Percentiles rank a stretch among this genome's conserved stretches.
phyloP scores from a whole-genome alignment of 2,113 vertebrate species.

The Natator depressus region DNA sequence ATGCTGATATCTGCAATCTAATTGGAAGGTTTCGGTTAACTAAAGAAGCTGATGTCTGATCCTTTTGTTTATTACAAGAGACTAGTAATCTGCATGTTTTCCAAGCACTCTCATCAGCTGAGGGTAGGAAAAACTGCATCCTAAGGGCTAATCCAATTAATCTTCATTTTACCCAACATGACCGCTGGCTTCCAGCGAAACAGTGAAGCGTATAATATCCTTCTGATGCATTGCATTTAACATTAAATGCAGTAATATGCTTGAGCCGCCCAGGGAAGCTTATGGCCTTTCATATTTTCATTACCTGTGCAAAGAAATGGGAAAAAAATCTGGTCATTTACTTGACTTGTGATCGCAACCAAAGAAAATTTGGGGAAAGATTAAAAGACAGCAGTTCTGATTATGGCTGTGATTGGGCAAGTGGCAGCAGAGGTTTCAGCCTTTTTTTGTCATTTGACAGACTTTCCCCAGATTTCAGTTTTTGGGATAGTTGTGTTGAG shows the following conservation, averaged over 20 bases:
- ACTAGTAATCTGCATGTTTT: background rate
- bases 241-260: background rate
- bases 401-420: background rate
- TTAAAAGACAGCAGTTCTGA: background rate
- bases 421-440: background rate
- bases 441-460: background rate
- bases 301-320: background rate
- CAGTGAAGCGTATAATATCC: background rate
- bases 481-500: background rate
- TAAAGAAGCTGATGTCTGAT: background rate
- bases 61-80: background rate
- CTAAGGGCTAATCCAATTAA: background rate
- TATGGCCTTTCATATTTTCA: background rate
- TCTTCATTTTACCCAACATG: background rate
- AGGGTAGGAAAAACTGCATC: background rate
- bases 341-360: background rate
- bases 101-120: background rate
- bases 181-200: background rate
- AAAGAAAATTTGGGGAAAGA: background rate
- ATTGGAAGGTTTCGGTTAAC: background rate
- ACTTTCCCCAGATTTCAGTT: background rate
- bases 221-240: background rate
- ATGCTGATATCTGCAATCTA: background rate
- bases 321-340: rapidly evolving
- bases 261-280: background rate